Evolutionary conservation across 1,140 invertebrate genomes (phyloP), one percentile per base, ranked within the genome.

Genomic region (Bombus terrestris): DNA sequence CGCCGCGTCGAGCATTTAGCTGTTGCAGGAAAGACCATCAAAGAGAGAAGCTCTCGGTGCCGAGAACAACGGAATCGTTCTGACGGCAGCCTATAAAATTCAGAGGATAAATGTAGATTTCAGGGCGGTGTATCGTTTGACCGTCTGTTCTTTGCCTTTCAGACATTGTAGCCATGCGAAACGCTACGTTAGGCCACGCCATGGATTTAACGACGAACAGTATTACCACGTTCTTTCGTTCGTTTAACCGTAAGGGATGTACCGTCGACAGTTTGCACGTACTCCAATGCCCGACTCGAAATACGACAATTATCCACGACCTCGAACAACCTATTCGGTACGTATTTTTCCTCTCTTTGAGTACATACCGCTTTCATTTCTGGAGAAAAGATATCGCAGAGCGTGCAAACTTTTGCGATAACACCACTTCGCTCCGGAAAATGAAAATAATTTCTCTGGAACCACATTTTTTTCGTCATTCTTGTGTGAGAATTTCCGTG

Each of bases 81-180:
- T 79, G 83, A 82, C 86, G 81, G 89, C 74, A 84, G 86, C 90
- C 92, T 92, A 92, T 93, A 94, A 94, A 94, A 93, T 93, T 92
- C 91, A 91, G 86, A 92, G 90, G 59, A 87, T 93, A 89, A 90
- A 93, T 93, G 93, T 93, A 94, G 93, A 94, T 93, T 93, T 94
- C 92, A 94, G 91, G 93, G 92, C 91, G 93, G 93, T 92, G 72
- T 53, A 92, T 93, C 92, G 92, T 93, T 93, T 89, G 91, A 89
- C 89, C 74, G 86, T 85, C 88, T 37, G 72, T 78, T 83, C 75
- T 74, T 82, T 74, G 71, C 66, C 71, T 85, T 84, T 73, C 47
- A 64, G 35, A 66, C 85, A 22, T 74, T 86, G 80, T 82, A 85
- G 76, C 91, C 83, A 85, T 90, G 89, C 91, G 89, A 92, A 92